Evolutionary conservation across 2,888 invertebrate species (phyloP), one percentile per base, ranked within the genome.

Genomic region (Acheta domesticus): DNA sequence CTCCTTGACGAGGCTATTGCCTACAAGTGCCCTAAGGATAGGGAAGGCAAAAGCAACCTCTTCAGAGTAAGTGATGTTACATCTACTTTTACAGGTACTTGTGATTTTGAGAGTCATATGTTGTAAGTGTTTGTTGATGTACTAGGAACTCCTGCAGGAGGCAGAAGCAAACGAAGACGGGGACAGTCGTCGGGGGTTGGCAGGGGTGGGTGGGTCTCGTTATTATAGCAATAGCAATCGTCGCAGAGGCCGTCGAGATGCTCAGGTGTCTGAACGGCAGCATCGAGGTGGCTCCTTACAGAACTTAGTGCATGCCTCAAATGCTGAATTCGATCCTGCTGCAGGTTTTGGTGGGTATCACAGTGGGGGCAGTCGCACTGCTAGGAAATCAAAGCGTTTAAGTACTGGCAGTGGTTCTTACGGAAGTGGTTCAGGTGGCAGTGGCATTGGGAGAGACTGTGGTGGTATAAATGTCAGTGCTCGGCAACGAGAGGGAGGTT

Each of bases 11-110:
- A 95, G 89, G 95, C 94, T 83, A 92, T 94, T 85, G 92, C 91
- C 83, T 95, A 95, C 88, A 94, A 94, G 87, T 91, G 92, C 86
- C 95, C 95, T 80, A 93, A 94, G 88, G 95, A 95, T 86, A 90
- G 93, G 83, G 93, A 94, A 87, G 94, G 94, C 84, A 95, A 95
- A 88, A 95, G 95, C 87, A 91, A 91, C 87, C 90, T 93, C 81
- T 95, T 95, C 87, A 92, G 93, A 90, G 95, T 95, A 85, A 85
- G 87, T 84, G 74, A 14, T 21, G 50, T 76, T 74, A 21, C 23
- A 21, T n/a, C 79, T 75, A n/a, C 14, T 21, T 23, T 75, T n/a
- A 75, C 12, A 21, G 14, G 49, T 16, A 79, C 19, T 76, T 23
- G 19, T n/a, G 5, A 49, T 20, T n/a, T n/a, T 19, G 14, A n/a